These are phyloP conservation scores for Caenorhabditis imperialis DNA, from an alignment of 2,888 invertebrate species.

Conservation along the genomic window DNA sequence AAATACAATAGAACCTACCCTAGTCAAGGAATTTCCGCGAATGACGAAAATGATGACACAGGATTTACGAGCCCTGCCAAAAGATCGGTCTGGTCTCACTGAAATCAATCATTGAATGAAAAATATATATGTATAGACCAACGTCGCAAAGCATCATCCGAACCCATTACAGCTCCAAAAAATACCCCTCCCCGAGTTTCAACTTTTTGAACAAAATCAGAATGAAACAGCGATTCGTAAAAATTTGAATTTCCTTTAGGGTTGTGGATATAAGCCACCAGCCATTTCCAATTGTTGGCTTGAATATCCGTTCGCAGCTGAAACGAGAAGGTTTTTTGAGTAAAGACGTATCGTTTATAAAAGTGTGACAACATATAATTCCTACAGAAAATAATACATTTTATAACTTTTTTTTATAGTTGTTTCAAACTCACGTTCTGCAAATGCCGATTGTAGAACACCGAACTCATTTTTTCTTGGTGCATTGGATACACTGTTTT, in stretches of 20 bases:
- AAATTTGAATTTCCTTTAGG: slow-evolving; percentile 16
- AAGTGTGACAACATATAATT: no score
- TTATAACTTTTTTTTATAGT: neutral
- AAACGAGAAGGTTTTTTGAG: neutral
- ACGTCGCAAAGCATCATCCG: slow-evolving; percentile 30
- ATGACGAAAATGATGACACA: slow-evolving; percentile 33
- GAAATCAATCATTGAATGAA: slow-evolving; percentile 3
- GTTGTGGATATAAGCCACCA: slow-evolving; percentile 44
- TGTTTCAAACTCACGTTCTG: slow-evolving; percentile 15
- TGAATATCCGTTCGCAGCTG: slow-evolving; percentile 30
- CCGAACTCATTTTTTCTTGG: neutral
- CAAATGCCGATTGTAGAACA: slow-evolving; percentile 24
- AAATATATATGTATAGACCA: neutral
- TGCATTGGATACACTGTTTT: slow-evolving; percentile 8
- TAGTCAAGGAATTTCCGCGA: slow-evolving; percentile 24
- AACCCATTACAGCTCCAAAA: slow-evolving; percentile 35
- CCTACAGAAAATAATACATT: no score
- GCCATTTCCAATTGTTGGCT: slow-evolving; percentile 40
- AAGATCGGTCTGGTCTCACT: slow-evolving; percentile 39
- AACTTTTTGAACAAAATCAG: slow-evolving; percentile 18
- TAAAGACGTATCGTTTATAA: no score
- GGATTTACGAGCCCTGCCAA: slow-evolving; percentile 11
- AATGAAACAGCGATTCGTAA: slow-evolving; percentile 19
- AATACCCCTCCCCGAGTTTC: slow-evolving; percentile 17
- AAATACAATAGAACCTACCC: no score